Evolutionary conservation across 2,888 invertebrate species (phyloP).

Genomic region (Pammene aurita): DNA sequence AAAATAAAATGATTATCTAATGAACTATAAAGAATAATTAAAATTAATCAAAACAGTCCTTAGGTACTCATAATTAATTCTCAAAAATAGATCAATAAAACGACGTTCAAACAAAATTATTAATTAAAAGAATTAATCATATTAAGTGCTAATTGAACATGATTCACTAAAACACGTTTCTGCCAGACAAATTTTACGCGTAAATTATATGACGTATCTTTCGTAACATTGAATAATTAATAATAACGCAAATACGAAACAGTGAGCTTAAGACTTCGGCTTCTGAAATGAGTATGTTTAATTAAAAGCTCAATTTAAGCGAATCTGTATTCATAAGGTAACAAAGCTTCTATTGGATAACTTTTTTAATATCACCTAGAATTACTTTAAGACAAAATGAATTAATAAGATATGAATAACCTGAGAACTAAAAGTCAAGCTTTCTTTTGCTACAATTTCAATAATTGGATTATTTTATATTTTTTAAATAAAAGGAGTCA

Average conservation of each 20-base stretch:
- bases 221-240: too few species aligned
- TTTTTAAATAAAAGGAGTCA: background rate
- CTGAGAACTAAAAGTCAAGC: background rate
- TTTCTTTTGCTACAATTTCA: background rate
- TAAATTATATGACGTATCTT: too few species aligned
- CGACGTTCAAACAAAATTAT: too few species aligned
- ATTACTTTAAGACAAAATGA: background rate
- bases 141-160: too few species aligned
- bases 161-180: too few species aligned
- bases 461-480: background rate
- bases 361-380: conserved; percentile 12
- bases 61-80: too few species aligned
- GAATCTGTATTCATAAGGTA: background rate
- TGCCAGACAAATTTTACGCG: too few species aligned
- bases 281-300: background rate
- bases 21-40: too few species aligned
- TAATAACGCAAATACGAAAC: background rate
- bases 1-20: too few species aligned
- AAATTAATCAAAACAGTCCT: too few species aligned
- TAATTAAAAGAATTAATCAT: too few species aligned
- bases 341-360: background rate
- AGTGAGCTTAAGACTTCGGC: background rate
- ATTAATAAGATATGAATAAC: background rate
- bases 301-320: background rate
- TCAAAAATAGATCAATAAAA: too few species aligned